Evolutionary conservation across 2,113 vertebrate genomes (phyloP).

Genomic region (Oplegnathus fasciatus): DNA sequence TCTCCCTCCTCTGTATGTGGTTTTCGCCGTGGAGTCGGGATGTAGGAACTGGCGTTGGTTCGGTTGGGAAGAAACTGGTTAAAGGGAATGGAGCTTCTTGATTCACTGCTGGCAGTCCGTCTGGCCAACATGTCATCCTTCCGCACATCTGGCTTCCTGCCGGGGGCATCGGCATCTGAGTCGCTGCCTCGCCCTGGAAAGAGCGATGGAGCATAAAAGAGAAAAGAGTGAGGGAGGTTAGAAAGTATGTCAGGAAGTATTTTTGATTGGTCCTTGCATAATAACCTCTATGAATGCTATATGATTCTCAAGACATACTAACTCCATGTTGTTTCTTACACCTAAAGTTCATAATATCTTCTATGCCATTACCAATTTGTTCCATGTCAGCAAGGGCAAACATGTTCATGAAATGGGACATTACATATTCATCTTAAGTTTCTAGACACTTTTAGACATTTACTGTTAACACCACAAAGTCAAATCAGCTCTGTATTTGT

Average conservation of each 20-base stretch:
- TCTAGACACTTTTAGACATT: neutral
- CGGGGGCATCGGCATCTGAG: conserved; percentile 89
- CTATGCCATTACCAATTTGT: neutral
- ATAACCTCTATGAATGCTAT: neutral
- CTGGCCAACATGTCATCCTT: conserved; percentile 98
- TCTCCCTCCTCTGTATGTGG: conserved; percentile 91
- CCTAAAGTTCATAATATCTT: neutral
- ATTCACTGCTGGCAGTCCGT: conserved; percentile 90
- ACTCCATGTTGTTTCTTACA: neutral
- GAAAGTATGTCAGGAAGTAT: conserved; percentile 1
- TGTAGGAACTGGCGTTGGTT: conserved; percentile 91
- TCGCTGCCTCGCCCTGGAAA: conserved; percentile 92
- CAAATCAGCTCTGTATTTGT: neutral
- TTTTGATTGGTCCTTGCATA: conserved; percentile 15
- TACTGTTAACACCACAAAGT: neutral
- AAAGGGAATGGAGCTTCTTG: conserved; percentile 92
- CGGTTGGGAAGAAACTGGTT: conserved; percentile 99
- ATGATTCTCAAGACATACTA: neutral
- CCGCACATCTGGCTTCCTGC: conserved; percentile 94
- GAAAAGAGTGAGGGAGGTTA: conserved; percentile 17
- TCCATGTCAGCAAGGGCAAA: neutral
- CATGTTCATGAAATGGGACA: neutral
- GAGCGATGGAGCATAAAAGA: conserved; percentile 1
- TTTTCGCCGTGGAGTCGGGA: conserved; percentile 90
- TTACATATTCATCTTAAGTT: neutral